Base-by-base conservation (phyloP, 2,113 vertebrate species). In the Cynopterus brachyotis region DNA sequence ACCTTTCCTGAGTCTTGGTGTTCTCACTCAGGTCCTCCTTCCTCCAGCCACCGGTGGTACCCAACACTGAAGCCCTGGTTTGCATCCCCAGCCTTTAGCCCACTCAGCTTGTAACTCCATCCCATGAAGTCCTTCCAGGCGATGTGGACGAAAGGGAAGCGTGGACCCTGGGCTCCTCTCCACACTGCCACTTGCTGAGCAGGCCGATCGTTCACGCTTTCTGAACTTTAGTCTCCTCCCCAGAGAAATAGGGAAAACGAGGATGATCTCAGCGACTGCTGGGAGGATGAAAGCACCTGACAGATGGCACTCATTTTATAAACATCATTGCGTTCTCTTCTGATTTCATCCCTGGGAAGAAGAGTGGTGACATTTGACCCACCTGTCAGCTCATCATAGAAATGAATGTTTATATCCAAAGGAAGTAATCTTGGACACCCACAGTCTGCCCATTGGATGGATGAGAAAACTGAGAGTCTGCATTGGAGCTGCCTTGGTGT, bases 161-260 rank as follows among this genome's bases (percentile, higher is more conserved):
- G 0, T 0, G 1, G 20, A 8, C 9, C 2, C 53, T 32, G 3
- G 53, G 45, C 45, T 11, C 47, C 5, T 35, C 9, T 9, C 53
- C 5, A 10, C 22, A 20, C 1, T 1, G 26, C 37, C 7, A 28
- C 55, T 80, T 57, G 50, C n/a, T 26, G 24, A n/a, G 28, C 35
- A 55, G 53, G 59, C 11, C 30, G 8, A 1, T 47, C 30, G 6
- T 11, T 11, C 3, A 16, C 32, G 9, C 11, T 45, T n/a, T n/a
- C 22, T 15, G 45, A 32, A n/a, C 32, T 12, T 37, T 0, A 12
- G 53, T 79, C 37, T 79, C 19, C n/a, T 89, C 17, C 11, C 57
- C 19, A 30, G 24, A 75, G 78, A 60, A 85, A 72, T 12, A 6
- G 22, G 17, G 4, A 28, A 3, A 19, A 12, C 1, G n/a, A 37